phyloP scores from a whole-genome alignment of 2,797 vertebrate species.

The Protosalanx chinensis region DNA sequence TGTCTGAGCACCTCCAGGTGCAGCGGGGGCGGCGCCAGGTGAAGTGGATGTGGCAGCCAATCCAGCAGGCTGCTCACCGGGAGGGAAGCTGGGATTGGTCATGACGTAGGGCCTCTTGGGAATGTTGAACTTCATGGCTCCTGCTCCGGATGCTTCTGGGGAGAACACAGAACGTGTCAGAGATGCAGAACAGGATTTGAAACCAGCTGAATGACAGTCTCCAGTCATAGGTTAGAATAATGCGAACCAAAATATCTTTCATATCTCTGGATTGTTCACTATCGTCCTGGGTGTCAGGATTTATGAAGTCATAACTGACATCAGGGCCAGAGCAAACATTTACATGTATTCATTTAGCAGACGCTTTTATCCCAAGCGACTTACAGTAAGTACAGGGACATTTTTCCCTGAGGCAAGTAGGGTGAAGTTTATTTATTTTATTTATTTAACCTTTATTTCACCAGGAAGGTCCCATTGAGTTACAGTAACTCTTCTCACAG shows the following conservation, averaged over 20 bases:
- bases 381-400: too few relatives aligned
- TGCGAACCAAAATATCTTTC: background rate
- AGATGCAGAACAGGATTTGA: background rate
- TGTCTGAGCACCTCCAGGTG: constrained; percentile 64
- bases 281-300: background rate
- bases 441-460: too few relatives aligned
- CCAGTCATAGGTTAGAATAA: background rate
- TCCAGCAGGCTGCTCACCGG: constrained; percentile 71
- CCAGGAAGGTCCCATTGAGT: too few relatives aligned
- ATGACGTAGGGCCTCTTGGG: constrained; percentile 81
- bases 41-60: constrained; percentile 54
- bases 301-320: background rate
- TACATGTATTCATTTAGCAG: too few relatives aligned
- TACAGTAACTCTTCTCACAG: too few relatives aligned
- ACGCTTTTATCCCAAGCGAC: too few relatives aligned
- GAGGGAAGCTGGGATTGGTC: constrained; percentile 73
- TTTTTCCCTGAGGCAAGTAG: too few relatives aligned
- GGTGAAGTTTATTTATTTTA: too few relatives aligned
- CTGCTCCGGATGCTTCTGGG: constrained; percentile 82
- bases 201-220: background rate
- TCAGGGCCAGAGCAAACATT: background rate
- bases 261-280: background rate
- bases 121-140: constrained; percentile 88
- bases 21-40: constrained; percentile 40
- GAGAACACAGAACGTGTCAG: background rate